Percentiles rank a stretch among this genome's conserved stretches.
These are phyloP conservation scores for Tholera decimalis DNA, from an alignment of 2,888 invertebrate species.

Conservation along the genomic window DNA sequence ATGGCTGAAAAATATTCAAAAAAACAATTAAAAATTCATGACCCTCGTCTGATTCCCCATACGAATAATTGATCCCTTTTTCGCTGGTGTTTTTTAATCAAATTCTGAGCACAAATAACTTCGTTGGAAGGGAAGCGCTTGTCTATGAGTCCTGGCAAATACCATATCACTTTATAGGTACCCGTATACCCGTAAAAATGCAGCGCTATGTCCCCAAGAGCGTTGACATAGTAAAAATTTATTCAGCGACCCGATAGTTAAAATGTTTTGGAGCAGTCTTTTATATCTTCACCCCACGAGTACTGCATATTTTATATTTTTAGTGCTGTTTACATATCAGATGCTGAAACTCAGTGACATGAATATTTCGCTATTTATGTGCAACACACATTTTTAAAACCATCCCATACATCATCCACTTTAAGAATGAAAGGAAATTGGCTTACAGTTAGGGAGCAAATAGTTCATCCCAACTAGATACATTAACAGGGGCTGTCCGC, in stretches of 20 bases:
- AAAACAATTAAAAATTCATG: constrained; percentile 30
- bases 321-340: constrained; percentile 24
- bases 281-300: constrained; percentile 47
- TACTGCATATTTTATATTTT: constrained; percentile 59
- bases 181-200: no score
- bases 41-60: constrained; percentile 2
- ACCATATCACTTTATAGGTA: constrained; percentile 60
- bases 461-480: constrained; percentile 26
- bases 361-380: constrained; percentile 20
- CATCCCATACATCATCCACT: background rate
- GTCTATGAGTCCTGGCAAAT: constrained; percentile 25
- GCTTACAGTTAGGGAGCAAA: constrained; percentile 31
- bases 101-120: constrained; percentile 14
- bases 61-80: constrained; percentile 44
- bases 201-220: constrained; percentile 57
- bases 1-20: background rate
- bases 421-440: constrained; percentile 23
- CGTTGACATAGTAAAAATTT: constrained; percentile 69
- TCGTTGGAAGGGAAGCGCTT: background rate
- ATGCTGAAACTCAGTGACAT: constrained; percentile 31
- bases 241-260: constrained; percentile 73
- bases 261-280: constrained; percentile 60
- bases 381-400: constrained; percentile 8
- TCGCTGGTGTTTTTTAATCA: constrained; percentile 40
- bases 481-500: constrained; percentile 29